Base-by-base conservation (phyloP, 2,113 vertebrate species). In the Apodemus sylvaticus region DNA sequence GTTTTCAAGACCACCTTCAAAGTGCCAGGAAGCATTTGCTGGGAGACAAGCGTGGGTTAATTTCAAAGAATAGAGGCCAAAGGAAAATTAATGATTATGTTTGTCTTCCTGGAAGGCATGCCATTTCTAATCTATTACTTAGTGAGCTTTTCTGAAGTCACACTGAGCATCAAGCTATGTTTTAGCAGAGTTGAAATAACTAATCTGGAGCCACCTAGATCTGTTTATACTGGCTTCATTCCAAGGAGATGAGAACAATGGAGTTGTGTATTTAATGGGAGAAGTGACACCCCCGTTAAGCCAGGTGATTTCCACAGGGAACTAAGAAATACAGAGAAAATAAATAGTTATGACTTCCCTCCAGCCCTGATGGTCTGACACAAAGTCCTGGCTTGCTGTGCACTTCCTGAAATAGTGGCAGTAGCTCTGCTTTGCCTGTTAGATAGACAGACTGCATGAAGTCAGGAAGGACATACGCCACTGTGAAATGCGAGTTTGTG, bases 211-310 rank as follows among this genome's bases (percentile, higher is more conserved):
- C 70, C 45, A 76, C 42, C 88, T 42, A 89, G 90, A 91, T 94
- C 34, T 93, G 34, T 96, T 96, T 96, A 53, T 90, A 74, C 36
- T 96, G 89, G 86, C 42, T 93, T 64, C 51, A n/a, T 95, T 85
- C 51, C 79, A 89, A 76, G 86, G 86, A 74, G 58, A 93, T 19
- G 22, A 95, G 92, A 94, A 60, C 55, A 34, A 29, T 85, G 20
- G 45, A 86, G 20, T 51, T 93, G 48, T 85, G 20, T 78, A 70
- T 74, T 93, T 93, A 78, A 19, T 45, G 60, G 42, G 78, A 97
- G 91, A 97, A 94, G 88, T 48, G 91, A 87, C 36, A 93, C 68
- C 73, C 77, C 19, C 77, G 60, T 73, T 92, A 79, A 93, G 60
- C 12, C 48, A 96, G n/a, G 68, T 96, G 70, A 26, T 81, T 81